Evolutionary conservation across 2,888 invertebrate species (phyloP).

Genomic region (Acronicta psi): DNA sequence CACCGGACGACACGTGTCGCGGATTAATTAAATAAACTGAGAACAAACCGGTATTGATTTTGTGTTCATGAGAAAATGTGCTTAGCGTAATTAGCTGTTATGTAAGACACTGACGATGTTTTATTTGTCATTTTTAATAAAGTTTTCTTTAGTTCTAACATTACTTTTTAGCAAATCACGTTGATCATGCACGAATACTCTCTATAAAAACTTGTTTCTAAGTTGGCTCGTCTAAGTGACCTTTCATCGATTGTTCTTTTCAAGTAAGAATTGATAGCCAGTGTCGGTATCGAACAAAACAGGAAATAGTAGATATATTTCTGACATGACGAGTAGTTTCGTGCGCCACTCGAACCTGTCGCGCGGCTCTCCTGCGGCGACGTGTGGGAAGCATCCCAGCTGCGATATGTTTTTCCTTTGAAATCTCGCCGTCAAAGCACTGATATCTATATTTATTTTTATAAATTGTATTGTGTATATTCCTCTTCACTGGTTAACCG

Average conservation of each 20-base stretch:
- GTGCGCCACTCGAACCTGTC: no score
- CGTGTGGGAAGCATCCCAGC: slow-evolving; percentile 1
- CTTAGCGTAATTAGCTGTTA: no score
- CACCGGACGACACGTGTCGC: slow-evolving; percentile 3
- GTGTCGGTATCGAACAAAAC: background rate
- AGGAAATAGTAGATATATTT: background rate
- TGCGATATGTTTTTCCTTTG: background rate
- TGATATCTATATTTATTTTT: slow-evolving; percentile 3
- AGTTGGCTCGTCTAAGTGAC: background rate
- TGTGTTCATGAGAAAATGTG: no score
- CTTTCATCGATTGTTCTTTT: background rate
- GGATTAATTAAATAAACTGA: slow-evolving; percentile 29
- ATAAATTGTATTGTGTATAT: background rate
- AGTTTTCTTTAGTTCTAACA: no score
- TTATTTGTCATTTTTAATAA: no score
- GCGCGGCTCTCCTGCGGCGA: background rate
- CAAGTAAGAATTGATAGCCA: no score
- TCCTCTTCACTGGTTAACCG: background rate
- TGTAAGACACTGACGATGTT: no score
- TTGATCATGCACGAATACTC: no score
- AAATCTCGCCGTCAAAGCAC: background rate
- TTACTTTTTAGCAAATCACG: no score
- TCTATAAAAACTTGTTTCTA: background rate
- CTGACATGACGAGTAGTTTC: background rate
- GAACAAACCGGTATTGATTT: background rate